Percentiles rank a stretch among this genome's conserved stretches.
These are phyloP conservation scores for Percopsis transmontana DNA, from an alignment of 2,113 vertebrate species.

Conservation along the genomic window DNA sequence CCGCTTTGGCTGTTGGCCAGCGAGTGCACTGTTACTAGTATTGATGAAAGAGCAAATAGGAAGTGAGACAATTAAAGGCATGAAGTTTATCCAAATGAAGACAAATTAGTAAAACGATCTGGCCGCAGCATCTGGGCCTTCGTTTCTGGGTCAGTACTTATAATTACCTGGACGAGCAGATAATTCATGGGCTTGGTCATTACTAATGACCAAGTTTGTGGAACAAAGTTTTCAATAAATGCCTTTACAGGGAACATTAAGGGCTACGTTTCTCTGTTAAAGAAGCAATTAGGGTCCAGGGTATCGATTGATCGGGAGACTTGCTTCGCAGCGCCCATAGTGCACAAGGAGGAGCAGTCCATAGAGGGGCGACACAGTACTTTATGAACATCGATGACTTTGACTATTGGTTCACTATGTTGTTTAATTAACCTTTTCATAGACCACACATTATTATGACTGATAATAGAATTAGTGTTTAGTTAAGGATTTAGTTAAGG, in stretches of 20 bases:
- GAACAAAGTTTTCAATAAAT: constrained; percentile 41
- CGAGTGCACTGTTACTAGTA: constrained; percentile 5
- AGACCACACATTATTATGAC: constrained; percentile 21
- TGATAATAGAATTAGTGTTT: constrained; percentile 27
- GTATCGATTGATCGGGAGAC: constrained; percentile 43
- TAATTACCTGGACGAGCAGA: constrained; percentile 15
- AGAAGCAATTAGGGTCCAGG: constrained; percentile 38
- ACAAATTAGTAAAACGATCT: constrained; percentile 41
- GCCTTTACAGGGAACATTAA: constrained; percentile 35
- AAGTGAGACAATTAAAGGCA: constrained; percentile 53
- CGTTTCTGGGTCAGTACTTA: constrained; percentile 45
- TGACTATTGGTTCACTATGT: constrained; percentile 17
- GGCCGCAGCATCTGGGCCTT: constrained; percentile 17
- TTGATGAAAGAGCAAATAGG: constrained; percentile 51
- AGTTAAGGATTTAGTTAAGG: constrained; percentile 12
- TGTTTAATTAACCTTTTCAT: constrained; percentile 55
- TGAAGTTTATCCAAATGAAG: constrained; percentile 49
- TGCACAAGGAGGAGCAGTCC: constrained; percentile 6
- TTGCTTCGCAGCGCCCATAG: neutral
- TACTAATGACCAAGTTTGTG: constrained; percentile 27
- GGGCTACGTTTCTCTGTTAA: constrained; percentile 35
- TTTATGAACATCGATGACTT: constrained; percentile 2
- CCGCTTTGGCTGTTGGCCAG: constrained; percentile 30
- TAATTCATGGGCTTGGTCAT: constrained; percentile 27
- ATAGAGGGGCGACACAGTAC: neutral